Evolutionary conservation across 2,797 vertebrate genomes (phyloP).

Genomic region (Malacoraja senta): DNA sequence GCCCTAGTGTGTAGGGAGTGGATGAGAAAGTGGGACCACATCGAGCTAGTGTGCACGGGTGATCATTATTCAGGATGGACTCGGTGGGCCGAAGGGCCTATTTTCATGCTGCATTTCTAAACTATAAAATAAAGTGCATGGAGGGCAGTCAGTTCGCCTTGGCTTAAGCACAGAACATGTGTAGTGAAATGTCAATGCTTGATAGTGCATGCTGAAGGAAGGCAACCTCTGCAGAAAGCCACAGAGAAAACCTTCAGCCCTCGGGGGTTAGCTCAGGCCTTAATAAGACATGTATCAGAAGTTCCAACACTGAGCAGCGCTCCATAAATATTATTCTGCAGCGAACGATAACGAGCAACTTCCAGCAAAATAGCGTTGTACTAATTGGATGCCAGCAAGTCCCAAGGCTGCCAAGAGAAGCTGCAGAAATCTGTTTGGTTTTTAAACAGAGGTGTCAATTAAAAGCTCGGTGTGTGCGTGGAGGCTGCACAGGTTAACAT

Average conservation of each 20-base stretch:
- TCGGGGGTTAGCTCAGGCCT: not conserved
- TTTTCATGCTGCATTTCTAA: too few species aligned
- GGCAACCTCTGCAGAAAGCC: not conserved
- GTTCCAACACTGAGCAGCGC: constrained; percentile 2
- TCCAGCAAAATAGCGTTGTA: not conserved
- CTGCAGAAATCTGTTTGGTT: constrained; percentile 32
- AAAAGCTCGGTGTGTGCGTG: not conserved
- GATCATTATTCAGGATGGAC: too few species aligned
- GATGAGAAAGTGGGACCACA: too few species aligned
- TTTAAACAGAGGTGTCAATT: constrained; percentile 32
- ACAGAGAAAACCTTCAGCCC: not conserved
- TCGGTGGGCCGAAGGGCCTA: too few species aligned
- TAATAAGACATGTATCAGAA: constrained; percentile 28
- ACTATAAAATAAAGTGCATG: too few species aligned
- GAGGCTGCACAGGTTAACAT: not conserved
- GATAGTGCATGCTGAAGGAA: not conserved
- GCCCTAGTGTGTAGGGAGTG: too few species aligned
- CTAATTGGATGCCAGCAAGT: constrained; percentile 18
- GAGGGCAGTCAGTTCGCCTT: not conserved
- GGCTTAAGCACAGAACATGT: not conserved
- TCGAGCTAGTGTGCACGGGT: too few species aligned
- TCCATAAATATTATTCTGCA: constrained; percentile 29
- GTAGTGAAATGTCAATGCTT: constrained; percentile 20
- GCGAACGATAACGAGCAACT: constrained; percentile 27
- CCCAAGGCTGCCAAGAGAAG: constrained; percentile 7